Conservation (phyloP, 1,140 invertebrate species). For the Pogonomyrmex californicus region DNA sequence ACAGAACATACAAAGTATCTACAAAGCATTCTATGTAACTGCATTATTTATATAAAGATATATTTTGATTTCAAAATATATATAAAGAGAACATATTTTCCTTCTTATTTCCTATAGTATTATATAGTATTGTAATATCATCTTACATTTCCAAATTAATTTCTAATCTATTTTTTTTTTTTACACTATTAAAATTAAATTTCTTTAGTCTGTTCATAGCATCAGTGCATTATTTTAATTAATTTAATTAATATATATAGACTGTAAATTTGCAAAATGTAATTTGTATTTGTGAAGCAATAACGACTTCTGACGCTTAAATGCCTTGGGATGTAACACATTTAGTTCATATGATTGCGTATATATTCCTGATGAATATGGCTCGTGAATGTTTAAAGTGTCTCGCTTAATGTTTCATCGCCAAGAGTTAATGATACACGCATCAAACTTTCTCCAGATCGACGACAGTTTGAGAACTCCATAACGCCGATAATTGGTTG, state of each 20-base stretch:
- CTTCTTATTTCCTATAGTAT: not conserved
- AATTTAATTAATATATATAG: conserved; percentile 32
- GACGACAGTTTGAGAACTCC: not conserved
- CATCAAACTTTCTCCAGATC: conserved; percentile 20
- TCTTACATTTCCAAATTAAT: not conserved
- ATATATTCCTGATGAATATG: not conserved
- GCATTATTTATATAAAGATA: not conserved
- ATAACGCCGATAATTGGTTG: conserved; percentile 22
- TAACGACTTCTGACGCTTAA: not conserved
- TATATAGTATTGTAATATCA: too few species aligned
- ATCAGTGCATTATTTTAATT: not conserved
- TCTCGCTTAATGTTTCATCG: conserved; percentile 26
- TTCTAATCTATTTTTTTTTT: not conserved
- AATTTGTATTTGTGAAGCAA: not conserved
- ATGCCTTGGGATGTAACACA: not conserved
- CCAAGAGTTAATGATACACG: conserved; percentile 20
- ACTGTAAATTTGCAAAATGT: conserved; percentile 1
- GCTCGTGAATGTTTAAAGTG: conserved; percentile 20
- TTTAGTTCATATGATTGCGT: not conserved
- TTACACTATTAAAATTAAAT: not conserved
- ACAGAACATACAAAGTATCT: too few species aligned
- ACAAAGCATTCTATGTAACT: not conserved
- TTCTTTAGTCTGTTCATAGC: not conserved
- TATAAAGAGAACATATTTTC: not conserved
- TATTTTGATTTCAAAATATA: not conserved